Evolutionary conservation across 2,797 vertebrate genomes (phyloP), one percentile per base, ranked within the genome.

Genomic region (Rachycentron canadum): DNA sequence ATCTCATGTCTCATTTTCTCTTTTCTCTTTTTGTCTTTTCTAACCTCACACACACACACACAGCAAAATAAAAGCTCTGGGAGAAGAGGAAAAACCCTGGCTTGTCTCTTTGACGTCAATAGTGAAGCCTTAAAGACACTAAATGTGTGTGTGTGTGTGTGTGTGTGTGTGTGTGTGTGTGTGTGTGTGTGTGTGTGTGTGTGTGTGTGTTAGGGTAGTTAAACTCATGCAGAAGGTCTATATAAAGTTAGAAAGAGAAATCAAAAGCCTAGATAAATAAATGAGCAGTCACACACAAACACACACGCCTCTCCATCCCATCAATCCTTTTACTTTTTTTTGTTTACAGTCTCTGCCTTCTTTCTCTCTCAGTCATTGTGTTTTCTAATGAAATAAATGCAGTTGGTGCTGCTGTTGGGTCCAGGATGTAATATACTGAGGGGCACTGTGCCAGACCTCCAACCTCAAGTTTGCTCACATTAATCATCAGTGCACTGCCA

Each of bases 101-200:
- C 26, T 59, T 68, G 55, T 53, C 58, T 62, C 38, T 62, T 68
- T 84, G 72, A 76, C 40, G 11, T 85, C 79, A 86, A 0, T 28
- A 47, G 70, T 5, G 50, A 66, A 66, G 65, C 68, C 72, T 58
- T 63, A 65, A 71, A 78, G 60, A 45, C 52, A 41, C 14, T 26
- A 36, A 69, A 47, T 28, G 10, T 59, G 63, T 72, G 34, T 45
- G 60, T 30, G 52, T n/a, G 36, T n/a, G n/a, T n/a, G n/a, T n/a
- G n/a, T n/a, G n/a, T n/a, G n/a, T n/a, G n/a, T n/a, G n/a, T n/a
- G n/a, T 7, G n/a, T 71, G 58, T 40, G 16, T 58, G 63, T 71
- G 34, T 62, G 40, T 28, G 50, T 28, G 38, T 5, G 19, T 50
- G 49, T 50, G n/a, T 50, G n/a, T 66, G 61, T 30, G 17, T 55